These are phyloP conservation scores for Muscina levida DNA, from an alignment of 2,888 invertebrate genomes.

Conservation along the genomic window DNA sequence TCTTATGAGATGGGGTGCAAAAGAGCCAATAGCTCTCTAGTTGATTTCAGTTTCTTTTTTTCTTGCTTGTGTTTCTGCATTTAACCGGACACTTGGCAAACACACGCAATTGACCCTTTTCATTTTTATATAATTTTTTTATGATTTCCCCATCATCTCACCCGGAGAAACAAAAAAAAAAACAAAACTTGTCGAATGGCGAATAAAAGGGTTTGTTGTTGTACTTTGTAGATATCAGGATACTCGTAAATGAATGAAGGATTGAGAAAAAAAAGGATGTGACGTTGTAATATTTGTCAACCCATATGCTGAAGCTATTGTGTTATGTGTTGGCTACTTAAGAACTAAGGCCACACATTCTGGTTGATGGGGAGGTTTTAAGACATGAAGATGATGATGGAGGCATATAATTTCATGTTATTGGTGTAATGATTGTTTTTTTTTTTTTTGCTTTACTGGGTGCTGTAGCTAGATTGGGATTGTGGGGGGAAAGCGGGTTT, in stretches of 20 bases:
- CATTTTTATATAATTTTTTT: conserved; percentile 36
- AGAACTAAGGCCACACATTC: conserved; percentile 20
- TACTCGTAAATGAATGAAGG: conserved; percentile 13
- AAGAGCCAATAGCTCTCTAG: too few species aligned
- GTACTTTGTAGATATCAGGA: background rate
- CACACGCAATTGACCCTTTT: conserved; percentile 48
- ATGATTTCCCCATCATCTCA: conserved; percentile 1
- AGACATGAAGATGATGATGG: background rate
- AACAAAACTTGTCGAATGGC: background rate
- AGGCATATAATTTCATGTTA: conserved; percentile 41
- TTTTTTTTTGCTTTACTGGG: conserved; percentile 22
- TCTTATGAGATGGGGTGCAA: too few species aligned
- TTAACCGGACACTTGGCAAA: conserved; percentile 47
- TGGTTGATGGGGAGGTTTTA: background rate
- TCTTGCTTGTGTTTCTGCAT: background rate
- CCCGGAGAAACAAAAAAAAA: background rate
- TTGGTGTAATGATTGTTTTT: conserved; percentile 50
- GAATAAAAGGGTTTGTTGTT: background rate
- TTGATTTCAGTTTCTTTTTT: too few species aligned
- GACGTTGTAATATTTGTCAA: conserved; percentile 55
- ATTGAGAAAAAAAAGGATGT: conserved; percentile 21
- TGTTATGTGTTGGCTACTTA: conserved; percentile 39
- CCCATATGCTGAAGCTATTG: conserved; percentile 37
- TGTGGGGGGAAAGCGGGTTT: conserved; percentile 24
- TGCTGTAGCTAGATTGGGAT: conserved; percentile 13